Percentiles rank a stretch among this genome's conserved stretches.
phyloP scores from a whole-genome alignment of 2,797 vertebrate genomes.

The Amazonetta brasiliensis region DNA sequence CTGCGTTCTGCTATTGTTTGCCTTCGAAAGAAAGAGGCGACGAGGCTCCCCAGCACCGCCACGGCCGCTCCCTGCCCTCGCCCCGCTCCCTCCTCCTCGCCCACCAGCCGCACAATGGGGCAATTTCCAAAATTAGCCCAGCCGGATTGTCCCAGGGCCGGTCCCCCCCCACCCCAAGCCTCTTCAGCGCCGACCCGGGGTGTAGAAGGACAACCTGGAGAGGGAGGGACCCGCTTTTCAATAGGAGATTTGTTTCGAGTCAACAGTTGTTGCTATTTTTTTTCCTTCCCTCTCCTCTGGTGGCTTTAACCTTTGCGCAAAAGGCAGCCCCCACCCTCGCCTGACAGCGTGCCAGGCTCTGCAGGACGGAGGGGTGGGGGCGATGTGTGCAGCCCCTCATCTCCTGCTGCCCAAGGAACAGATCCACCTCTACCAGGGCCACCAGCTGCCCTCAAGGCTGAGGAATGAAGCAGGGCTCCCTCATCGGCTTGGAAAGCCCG shows the following conservation, averaged over 20 bases:
- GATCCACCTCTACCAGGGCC: neutral
- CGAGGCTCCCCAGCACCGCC: constrained; percentile 59
- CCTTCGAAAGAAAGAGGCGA: constrained; percentile 64
- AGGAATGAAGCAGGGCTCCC: neutral
- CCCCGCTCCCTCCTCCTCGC: constrained; percentile 67
- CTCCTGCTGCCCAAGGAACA: neutral
- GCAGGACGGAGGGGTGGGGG: constrained; percentile 8
- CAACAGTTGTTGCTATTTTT: constrained; percentile 67
- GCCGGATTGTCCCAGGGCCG: constrained; percentile 73
- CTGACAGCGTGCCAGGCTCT: constrained; percentile 56
- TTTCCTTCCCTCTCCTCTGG: neutral
- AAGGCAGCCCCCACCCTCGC: constrained; percentile 50
- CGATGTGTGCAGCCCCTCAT: neutral
- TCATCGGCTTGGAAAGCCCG: neutral
- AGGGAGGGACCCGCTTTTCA: constrained; percentile 51
- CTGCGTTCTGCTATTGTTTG: constrained; percentile 82
- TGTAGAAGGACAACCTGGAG: constrained; percentile 33
- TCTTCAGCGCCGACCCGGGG: neutral
- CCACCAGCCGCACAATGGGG: constrained; percentile 78
- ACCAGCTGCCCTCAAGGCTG: neutral
- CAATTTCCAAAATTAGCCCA: constrained; percentile 82
- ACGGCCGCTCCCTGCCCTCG: constrained; percentile 55
- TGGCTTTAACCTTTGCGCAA: constrained; percentile 47
- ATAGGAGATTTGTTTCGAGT: constrained; percentile 64
- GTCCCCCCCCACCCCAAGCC: neutral